Evolutionary conservation across 2,113 vertebrate species (phyloP).

Genomic region (Alligator mississippiensis): DNA sequence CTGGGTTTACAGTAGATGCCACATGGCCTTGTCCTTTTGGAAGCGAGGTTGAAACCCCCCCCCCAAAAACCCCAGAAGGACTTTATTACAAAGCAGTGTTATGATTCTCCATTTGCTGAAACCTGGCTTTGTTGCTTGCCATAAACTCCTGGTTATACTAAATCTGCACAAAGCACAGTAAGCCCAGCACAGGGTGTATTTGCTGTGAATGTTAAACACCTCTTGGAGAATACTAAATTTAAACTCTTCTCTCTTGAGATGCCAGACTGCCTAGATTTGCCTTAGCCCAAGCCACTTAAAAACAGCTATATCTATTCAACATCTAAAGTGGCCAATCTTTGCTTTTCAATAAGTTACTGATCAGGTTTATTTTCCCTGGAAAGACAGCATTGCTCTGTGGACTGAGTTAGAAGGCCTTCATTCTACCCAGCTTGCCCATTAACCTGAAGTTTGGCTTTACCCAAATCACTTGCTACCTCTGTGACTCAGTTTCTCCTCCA

Average conservation of each 20-base stretch:
- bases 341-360: neutral
- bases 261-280: conserved; percentile 4
- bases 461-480: neutral
- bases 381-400: accelerated
- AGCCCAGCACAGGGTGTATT: conserved; percentile 43
- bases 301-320: conserved; percentile 19
- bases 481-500: neutral
- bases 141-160: neutral
- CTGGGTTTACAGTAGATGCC: conserved; percentile 7
- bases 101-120: neutral
- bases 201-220: conserved; percentile 66
- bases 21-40: neutral
- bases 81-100: neutral
- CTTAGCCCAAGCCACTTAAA: conserved; percentile 24
- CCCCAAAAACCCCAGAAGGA: neutral
- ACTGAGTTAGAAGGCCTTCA: neutral
- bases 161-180: conserved; percentile 8
- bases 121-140: conserved; percentile 10
- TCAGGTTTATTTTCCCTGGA: accelerated
- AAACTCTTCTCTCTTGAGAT: neutral
- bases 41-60: conserved; percentile 12
- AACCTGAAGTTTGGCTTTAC: neutral
- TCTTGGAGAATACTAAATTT: neutral
- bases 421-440: neutral
- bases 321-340: accelerated